Evolutionary conservation across 2,888 invertebrate genomes (phyloP).

Genomic region (Uloborus plumipes): DNA sequence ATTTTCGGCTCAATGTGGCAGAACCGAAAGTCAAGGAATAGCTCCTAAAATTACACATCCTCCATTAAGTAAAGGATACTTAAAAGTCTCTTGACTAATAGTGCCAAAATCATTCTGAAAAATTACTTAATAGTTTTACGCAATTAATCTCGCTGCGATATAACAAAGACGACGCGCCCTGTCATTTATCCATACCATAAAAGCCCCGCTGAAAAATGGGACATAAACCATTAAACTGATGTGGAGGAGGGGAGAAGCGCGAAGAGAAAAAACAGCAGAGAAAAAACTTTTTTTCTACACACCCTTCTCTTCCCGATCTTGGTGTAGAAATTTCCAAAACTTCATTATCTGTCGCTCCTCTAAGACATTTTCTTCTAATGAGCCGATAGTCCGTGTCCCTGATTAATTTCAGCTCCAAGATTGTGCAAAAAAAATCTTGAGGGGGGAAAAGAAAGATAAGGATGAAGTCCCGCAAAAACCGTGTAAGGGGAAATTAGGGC

Average conservation of each 20-base stretch:
- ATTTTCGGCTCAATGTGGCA: too few relatives aligned
- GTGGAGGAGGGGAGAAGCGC: conserved; percentile 1
- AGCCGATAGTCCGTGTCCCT: conserved; percentile 46
- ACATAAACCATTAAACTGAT: conserved; percentile 61
- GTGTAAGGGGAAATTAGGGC: conserved; percentile 48
- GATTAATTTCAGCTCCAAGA: conserved; percentile 58
- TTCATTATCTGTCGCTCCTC: conserved; percentile 58
- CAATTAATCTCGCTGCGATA: conserved; percentile 39
- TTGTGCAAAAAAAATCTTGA: conserved; percentile 19
- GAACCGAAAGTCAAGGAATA: too few relatives aligned
- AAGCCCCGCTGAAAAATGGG: conserved; percentile 47
- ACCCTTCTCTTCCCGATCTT: neutral
- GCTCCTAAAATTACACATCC: conserved; percentile 39
- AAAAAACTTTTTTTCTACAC: conserved; percentile 23
- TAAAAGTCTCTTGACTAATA: conserved; percentile 49
- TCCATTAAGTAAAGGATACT: conserved; percentile 46
- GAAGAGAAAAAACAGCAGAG: conserved; percentile 6
- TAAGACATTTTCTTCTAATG: conserved; percentile 62
- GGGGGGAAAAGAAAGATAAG: too few relatives aligned
- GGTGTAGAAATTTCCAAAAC: conserved; percentile 46
- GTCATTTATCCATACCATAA: conserved; percentile 42
- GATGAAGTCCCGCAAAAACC: conserved; percentile 40
- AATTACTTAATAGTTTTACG: conserved; percentile 54
- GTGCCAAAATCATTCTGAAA: conserved; percentile 55
- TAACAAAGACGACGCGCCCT: conserved; percentile 17